These are phyloP conservation scores for Drosophila yooni DNA, from an alignment of 2,888 invertebrate species.

Conservation along the genomic window DNA sequence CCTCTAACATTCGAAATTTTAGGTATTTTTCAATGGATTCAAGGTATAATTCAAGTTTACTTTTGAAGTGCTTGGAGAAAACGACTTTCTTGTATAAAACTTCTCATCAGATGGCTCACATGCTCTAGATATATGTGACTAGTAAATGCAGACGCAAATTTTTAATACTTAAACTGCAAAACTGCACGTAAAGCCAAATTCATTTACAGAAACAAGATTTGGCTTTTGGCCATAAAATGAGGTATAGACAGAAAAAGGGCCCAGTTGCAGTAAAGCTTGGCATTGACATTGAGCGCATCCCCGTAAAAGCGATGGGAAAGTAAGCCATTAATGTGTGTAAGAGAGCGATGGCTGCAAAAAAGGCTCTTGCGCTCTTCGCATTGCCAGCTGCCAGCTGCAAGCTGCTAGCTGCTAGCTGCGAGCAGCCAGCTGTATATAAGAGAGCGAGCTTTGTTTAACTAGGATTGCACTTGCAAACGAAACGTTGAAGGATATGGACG, in stretches of 20 bases:
- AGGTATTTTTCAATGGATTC: background rate
- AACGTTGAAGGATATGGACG: constrained; percentile 4
- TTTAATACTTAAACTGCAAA: background rate
- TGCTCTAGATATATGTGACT: background rate
- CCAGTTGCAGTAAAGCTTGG: constrained; percentile 16
- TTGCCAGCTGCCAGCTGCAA: background rate
- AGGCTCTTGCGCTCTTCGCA: constrained; percentile 16
- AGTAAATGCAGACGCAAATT: background rate
- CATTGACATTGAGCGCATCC: constrained; percentile 45
- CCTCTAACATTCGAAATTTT: background rate
- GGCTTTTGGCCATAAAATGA: background rate
- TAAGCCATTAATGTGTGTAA: background rate
- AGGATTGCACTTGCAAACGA: constrained; percentile 39
- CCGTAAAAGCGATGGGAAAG: background rate
- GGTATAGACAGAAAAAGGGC: background rate
- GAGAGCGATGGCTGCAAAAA: constrained; percentile 6
- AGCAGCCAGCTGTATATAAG: constrained; percentile 28
- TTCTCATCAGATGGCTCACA: background rate
- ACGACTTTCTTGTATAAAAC: background rate
- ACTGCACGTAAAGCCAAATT: no score
- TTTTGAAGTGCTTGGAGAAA: background rate
- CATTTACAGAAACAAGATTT: background rate
- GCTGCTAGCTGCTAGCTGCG: background rate
- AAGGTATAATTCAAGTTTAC: background rate
- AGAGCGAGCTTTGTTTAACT: background rate